Conservation (phyloP, 2,888 invertebrate species). For the Pediacus dermestoides region DNA sequence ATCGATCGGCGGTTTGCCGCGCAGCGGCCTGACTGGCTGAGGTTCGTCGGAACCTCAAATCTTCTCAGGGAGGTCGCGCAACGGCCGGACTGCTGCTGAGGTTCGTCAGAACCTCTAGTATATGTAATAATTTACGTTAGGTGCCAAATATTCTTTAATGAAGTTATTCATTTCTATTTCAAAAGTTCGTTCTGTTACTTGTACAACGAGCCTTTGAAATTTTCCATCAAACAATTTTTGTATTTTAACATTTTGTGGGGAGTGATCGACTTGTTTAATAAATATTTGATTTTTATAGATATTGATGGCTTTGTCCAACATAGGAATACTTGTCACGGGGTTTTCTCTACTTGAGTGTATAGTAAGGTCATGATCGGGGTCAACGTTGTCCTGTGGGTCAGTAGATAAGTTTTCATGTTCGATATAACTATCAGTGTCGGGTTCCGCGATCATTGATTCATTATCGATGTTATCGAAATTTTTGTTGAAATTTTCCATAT, state of each 20-base stretch:
- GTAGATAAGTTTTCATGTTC: not conserved
- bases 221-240: not conserved
- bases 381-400: too few relatives aligned
- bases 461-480: not conserved
- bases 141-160: conserved; percentile 6
- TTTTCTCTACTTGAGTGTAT: conserved; percentile 6
- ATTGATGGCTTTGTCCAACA: conserved; percentile 4
- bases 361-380: conserved; percentile 1
- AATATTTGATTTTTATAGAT: conserved; percentile 3
- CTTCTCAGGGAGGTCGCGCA: too few relatives aligned
- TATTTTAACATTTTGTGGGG: not conserved
- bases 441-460: not conserved
- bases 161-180: conserved; percentile 2
- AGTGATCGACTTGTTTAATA: not conserved
- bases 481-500: conserved; percentile 1
- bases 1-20: too few relatives aligned
- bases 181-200: not conserved
- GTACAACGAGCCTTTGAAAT: conserved; percentile 3
- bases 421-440: not conserved
- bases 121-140: conserved; percentile 5
- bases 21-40: too few relatives aligned
- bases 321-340: conserved; percentile 4
- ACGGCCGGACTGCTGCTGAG: too few relatives aligned
- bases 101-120: too few relatives aligned
- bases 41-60: too few relatives aligned